These are phyloP conservation scores for Panonychus citri DNA, from an alignment of 1,140 invertebrate genomes.

Conservation along the genomic window DNA sequence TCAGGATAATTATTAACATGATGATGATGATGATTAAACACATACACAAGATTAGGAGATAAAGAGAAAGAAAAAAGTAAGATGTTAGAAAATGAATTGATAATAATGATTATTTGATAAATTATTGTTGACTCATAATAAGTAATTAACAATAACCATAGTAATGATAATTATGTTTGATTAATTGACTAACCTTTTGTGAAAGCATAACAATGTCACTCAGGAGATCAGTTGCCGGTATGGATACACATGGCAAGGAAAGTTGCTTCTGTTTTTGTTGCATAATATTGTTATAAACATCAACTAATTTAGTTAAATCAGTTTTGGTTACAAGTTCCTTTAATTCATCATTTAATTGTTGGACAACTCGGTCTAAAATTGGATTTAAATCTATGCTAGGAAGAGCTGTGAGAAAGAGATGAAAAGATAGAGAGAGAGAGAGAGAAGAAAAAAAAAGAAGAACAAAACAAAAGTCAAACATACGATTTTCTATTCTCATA, in stretches of 20 bases:
- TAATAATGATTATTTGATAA: too few relatives aligned
- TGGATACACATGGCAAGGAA: background rate
- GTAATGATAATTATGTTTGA: too few relatives aligned
- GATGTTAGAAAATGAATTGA: background rate
- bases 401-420: slow-evolving; percentile 2
- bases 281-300: slow-evolving; percentile 11
- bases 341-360: slow-evolving; percentile 4
- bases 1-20: background rate
- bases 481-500: too few relatives aligned
- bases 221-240: slow-evolving; percentile 2
- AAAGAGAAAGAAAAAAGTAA: too few relatives aligned
- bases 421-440: background rate
- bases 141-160: background rate
- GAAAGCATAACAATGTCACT: slow-evolving; percentile 7
- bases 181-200: slow-evolving; percentile 11
- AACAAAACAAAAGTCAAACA: background rate
- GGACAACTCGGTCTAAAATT: slow-evolving; percentile 19
- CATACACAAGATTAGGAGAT: too few relatives aligned
- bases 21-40: too few relatives aligned
- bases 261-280: slow-evolving; percentile 9
- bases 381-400: slow-evolving; percentile 25
- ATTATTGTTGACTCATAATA: background rate
- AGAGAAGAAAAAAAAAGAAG: background rate
- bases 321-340: slow-evolving; percentile 6
- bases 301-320: slow-evolving; percentile 8